These are phyloP conservation scores for Austrofundulus limnaeus DNA, from an alignment of 2,113 vertebrate genomes.

Conservation along the genomic window DNA sequence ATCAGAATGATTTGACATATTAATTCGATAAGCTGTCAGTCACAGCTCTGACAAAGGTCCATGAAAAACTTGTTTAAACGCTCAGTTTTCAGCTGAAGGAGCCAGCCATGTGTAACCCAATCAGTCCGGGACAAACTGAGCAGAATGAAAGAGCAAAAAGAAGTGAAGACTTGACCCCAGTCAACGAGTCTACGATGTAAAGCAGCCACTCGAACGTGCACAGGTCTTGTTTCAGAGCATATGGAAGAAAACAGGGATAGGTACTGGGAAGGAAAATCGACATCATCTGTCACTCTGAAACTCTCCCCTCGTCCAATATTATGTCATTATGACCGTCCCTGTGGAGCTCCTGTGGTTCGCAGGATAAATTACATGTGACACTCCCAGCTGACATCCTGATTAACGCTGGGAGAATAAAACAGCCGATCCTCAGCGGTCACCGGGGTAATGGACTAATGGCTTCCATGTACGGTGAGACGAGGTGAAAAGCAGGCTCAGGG, in stretches of 20 bases:
- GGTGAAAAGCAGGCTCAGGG: conserved; percentile 16
- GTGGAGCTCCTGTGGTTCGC: conserved; percentile 63
- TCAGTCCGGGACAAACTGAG: conserved; percentile 7
- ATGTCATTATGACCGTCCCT: conserved; percentile 60
- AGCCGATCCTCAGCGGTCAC: conserved; percentile 52
- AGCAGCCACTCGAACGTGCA: conserved; percentile 35
- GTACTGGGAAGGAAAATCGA: conserved; percentile 34
- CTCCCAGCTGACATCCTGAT: conserved; percentile 72
- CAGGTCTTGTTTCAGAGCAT: conserved; percentile 37
- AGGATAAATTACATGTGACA: conserved; percentile 69
- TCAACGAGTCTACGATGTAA: conserved; percentile 33
- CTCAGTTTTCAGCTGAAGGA: conserved; percentile 11
- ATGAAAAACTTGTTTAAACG: conserved; percentile 13
- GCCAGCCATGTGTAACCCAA: conserved; percentile 19
- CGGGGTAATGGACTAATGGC: conserved; percentile 61
- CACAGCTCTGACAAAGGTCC: conserved; percentile 4
- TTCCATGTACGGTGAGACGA: conserved; percentile 58
- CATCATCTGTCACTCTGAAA: conserved; percentile 60
- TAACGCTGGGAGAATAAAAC: conserved; percentile 68
- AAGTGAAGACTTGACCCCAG: conserved; percentile 22
- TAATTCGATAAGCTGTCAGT: conserved; percentile 3
- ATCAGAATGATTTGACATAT: conserved; percentile 15
- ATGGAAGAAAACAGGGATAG: conserved; percentile 29
- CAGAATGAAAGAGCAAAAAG: neutral
- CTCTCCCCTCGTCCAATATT: conserved; percentile 54